Evolutionary conservation across 2,797 vertebrate genomes (phyloP), one percentile per base, ranked within the genome.

Genomic region (Microctenopoma steveboyesi): DNA sequence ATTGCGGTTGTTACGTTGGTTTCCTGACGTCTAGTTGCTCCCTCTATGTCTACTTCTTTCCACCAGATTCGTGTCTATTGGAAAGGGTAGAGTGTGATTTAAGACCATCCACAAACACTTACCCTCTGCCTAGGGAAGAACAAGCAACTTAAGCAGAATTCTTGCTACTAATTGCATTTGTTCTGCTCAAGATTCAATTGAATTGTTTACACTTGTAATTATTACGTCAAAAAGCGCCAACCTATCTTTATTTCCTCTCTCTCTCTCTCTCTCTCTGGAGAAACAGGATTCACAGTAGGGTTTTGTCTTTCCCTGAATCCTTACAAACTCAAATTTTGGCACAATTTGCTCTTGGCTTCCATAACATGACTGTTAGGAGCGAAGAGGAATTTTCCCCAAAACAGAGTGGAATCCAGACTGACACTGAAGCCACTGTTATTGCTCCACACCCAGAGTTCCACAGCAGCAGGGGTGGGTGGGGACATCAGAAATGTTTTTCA

Each of bases 321-420:
- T 76, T 67, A 84, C 78, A 70, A 83, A 82, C 81, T 84, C 16
- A 33, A 70, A 84, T 67, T 85, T 83, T 90, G 90, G 89, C 90
- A 88, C 82, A 83, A 81, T 77, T 80, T 83, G 58, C 67, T 58
- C 86, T 89, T 81, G 81, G 83, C 86, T 79, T 82, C 81, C 79
- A 78, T 71, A 87, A 75, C 64, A 81, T 67, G 82, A 80, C 76
- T 77, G 76, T 81, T 78, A 83, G 83, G 81, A 89, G 74, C 16
- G 55, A 81, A 64, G 50, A 87, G 88, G 89, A 94, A 90, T 92
- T 88, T 88, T 74, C 70, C 73, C 85, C 78, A 90, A 91, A 92
- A 92, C 89, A 88, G 84, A 69, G 86, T 40, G 84, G 89, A 92
- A 90, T 93, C 92, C 83, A 85, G 82, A 50, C 79, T 64, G 86